Conservation (phyloP, 2,797 vertebrate genomes). For the Phataginus tetradactyla region DNA sequence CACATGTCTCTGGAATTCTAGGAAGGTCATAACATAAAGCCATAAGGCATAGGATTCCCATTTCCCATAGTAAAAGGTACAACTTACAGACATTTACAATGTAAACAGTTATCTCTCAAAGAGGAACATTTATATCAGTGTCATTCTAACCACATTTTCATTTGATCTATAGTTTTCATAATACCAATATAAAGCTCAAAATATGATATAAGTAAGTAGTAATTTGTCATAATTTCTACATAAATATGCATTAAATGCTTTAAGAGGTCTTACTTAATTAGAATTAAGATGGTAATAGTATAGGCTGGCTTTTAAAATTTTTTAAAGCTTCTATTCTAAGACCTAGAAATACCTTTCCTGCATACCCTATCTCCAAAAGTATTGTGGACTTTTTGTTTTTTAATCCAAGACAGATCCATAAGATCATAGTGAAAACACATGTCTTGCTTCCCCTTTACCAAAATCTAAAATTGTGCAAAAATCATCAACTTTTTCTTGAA, state of each 20-base stretch:
- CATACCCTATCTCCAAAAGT: not conserved
- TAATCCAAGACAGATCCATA: not conserved
- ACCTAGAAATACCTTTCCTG: not conserved
- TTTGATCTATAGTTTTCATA: not conserved
- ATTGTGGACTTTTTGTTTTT: not conserved
- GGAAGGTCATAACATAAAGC: not conserved
- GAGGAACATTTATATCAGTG: not conserved
- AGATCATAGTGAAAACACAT: not conserved
- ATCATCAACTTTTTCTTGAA: not conserved
- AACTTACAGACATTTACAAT: not conserved
- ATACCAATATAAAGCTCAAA: not conserved
- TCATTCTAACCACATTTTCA: conserved; percentile 9
- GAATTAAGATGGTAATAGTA: not conserved
- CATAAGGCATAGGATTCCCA: not conserved
- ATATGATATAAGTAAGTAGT: not conserved
- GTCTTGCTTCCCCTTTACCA: not conserved
- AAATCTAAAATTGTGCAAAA: conserved; percentile 1
- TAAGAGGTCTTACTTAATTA: conserved; percentile 19
- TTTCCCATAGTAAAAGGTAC: not conserved
- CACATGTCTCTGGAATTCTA: not conserved
- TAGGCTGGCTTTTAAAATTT: not conserved
- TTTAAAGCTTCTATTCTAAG: not conserved
- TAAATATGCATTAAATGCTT: not conserved
- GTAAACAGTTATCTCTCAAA: not conserved
- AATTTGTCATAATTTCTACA: not conserved